Percentiles rank a stretch among this genome's conserved stretches.
phyloP scores from a whole-genome alignment of 1,140 invertebrate species.

The Apis cerana region DNA sequence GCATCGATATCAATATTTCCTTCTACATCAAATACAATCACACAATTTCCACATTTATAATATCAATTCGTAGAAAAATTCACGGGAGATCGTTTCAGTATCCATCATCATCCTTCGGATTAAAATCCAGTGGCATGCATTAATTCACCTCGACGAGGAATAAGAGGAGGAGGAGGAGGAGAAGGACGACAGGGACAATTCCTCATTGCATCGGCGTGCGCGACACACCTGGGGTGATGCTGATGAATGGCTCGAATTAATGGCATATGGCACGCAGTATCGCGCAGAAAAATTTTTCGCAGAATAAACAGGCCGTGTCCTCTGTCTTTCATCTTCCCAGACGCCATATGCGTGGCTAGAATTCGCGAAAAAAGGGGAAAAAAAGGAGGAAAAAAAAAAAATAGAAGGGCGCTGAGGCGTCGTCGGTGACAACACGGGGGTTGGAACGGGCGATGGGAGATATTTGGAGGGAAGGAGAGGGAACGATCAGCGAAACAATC shows the following conservation, averaged over 20 bases:
- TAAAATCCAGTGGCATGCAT: no score
- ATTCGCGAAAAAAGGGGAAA: slow-evolving; percentile 6
- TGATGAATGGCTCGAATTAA: slow-evolving; percentile 68
- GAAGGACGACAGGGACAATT: slow-evolving; percentile 10
- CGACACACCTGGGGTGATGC: slow-evolving; percentile 66
- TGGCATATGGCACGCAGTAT: slow-evolving; percentile 66
- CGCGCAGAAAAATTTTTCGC: slow-evolving; percentile 52
- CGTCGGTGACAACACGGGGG: not conserved
- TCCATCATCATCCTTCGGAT: no score
- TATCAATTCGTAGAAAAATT: no score
- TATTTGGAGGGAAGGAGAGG: slow-evolving; percentile 8
- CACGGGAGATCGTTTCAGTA: no score
- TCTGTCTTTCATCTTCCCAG: slow-evolving; percentile 17
- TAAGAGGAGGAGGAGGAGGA: no score
- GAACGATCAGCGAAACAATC: slow-evolving; percentile 58
- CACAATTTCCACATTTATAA: no score
- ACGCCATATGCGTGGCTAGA: slow-evolving; percentile 49
- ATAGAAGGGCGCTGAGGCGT: not conserved
- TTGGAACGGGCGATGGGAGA: not conserved
- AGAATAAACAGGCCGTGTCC: slow-evolving; percentile 53
- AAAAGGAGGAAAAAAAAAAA: slow-evolving; percentile 20
- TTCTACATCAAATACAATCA: no score
- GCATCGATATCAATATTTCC: no score
- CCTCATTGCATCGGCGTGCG: slow-evolving; percentile 30
- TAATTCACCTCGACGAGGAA: no score